Conservation (phyloP, 2,888 invertebrate species). For the Notodonta dromedarius region DNA sequence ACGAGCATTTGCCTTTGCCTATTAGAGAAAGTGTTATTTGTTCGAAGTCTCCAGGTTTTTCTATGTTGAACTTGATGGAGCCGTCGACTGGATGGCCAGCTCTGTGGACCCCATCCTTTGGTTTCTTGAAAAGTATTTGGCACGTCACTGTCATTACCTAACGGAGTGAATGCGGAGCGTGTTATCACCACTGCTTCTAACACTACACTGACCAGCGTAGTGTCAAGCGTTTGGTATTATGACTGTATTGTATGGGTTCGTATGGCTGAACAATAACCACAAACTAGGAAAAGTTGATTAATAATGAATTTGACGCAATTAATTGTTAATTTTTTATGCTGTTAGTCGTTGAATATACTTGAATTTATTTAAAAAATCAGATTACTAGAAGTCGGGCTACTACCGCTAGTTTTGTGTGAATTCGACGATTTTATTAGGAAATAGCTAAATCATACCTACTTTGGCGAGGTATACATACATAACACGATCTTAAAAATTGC, state of each 20-base stretch:
- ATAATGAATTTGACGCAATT: too few relatives aligned
- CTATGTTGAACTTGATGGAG: slow-evolving; percentile 31
- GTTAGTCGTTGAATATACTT: too few relatives aligned
- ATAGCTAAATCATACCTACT: too few relatives aligned
- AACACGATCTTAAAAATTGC: too few relatives aligned
- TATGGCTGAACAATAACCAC: not conserved
- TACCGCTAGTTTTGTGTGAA: too few relatives aligned
- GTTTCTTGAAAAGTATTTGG: slow-evolving; percentile 32
- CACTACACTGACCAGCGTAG: not conserved
- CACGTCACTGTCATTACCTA: slow-evolving; percentile 29
- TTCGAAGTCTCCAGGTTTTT: slow-evolving; percentile 30
- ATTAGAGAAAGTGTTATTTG: slow-evolving; percentile 29
- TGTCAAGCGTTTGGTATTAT: not conserved
- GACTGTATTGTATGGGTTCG: not conserved
- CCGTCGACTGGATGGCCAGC: slow-evolving; percentile 37
- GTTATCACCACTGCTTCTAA: not conserved
- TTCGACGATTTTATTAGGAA: too few relatives aligned
- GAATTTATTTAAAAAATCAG: too few relatives aligned
- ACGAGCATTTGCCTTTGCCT: slow-evolving; percentile 34
- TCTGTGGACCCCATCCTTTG: slow-evolving; percentile 25
- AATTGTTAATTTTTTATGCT: too few relatives aligned
- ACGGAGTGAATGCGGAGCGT: not conserved
- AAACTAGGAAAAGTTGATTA: too few relatives aligned
- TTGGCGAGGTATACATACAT: too few relatives aligned
- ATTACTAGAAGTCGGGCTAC: too few relatives aligned